Conservation (phyloP, 2,797 vertebrate species). For the Propithecus perrieri region DNA sequence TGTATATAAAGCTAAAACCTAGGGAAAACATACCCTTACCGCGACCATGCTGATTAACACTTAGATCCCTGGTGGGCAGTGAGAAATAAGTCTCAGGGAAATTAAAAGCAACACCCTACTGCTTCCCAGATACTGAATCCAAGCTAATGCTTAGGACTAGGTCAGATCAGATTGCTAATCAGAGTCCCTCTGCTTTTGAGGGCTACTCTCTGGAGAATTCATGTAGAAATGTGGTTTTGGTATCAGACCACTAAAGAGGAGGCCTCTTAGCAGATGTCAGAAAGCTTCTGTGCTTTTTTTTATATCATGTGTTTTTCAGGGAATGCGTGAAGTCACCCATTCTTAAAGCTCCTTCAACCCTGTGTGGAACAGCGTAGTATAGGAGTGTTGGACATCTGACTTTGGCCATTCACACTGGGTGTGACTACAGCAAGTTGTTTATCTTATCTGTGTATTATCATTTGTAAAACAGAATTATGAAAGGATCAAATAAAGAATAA, state of each 20-base stretch:
- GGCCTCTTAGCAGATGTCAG: constrained; percentile 53
- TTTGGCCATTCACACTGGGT: not conserved
- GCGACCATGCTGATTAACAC: constrained; percentile 45
- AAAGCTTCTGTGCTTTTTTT: constrained; percentile 31
- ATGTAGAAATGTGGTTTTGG: constrained; percentile 52
- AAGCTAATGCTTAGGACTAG: constrained; percentile 38
- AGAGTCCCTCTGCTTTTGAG: constrained; percentile 14
- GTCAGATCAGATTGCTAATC: constrained; percentile 52
- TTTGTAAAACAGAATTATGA: constrained; percentile 40
- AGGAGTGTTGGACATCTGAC: not conserved
- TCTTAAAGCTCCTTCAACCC: not conserved
- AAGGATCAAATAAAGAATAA: constrained; percentile 37
- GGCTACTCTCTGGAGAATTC: constrained; percentile 13
- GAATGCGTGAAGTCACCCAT: not conserved
- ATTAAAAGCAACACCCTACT: constrained; percentile 40
- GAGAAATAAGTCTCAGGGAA: constrained; percentile 55
- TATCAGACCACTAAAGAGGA: constrained; percentile 62
- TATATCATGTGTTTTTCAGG: constrained; percentile 4
- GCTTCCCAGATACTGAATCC: constrained; percentile 55
- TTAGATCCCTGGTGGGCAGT: constrained; percentile 33
- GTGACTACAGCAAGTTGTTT: not conserved
- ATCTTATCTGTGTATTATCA: constrained; percentile 31
- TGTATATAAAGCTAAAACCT: constrained; percentile 50
- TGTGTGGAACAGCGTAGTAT: not conserved
- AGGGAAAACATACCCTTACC: not conserved